Percentiles rank a stretch among this genome's conserved stretches.
Conservation (phyloP, 2,113 vertebrate species). For the Orientallactaga bullata region DNA sequence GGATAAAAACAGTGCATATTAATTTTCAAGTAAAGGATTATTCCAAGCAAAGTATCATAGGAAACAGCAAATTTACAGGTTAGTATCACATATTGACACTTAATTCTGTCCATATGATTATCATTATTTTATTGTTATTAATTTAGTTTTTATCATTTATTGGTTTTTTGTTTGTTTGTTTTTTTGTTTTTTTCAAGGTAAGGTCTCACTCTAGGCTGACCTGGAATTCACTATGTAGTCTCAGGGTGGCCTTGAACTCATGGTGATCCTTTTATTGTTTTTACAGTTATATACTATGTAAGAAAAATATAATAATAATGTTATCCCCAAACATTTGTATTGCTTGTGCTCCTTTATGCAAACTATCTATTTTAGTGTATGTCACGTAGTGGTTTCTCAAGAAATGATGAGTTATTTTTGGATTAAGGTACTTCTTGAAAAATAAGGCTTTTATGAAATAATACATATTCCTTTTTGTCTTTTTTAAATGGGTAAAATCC, state of each 20-base stretch:
- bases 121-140: background rate
- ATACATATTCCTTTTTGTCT: background rate
- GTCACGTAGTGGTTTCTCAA: background rate
- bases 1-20: background rate
- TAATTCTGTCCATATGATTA: background rate
- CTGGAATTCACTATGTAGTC: no score
- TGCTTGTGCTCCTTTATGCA: background rate
- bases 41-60: background rate
- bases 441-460: background rate
- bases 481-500: background rate
- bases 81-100: background rate
- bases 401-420: background rate
- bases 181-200: no score
- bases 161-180: no score
- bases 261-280: background rate
- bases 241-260: no score
- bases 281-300: background rate
- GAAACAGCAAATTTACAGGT: background rate
- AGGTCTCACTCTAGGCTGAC: no score
- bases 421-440: background rate
- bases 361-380: background rate
- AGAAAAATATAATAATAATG: background rate
- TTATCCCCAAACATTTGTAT: background rate
- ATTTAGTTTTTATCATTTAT: background rate
- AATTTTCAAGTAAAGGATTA: background rate